phyloP scores from a whole-genome alignment of 1,140 invertebrate genomes.

The Rhizoglyphus robini region DNA sequence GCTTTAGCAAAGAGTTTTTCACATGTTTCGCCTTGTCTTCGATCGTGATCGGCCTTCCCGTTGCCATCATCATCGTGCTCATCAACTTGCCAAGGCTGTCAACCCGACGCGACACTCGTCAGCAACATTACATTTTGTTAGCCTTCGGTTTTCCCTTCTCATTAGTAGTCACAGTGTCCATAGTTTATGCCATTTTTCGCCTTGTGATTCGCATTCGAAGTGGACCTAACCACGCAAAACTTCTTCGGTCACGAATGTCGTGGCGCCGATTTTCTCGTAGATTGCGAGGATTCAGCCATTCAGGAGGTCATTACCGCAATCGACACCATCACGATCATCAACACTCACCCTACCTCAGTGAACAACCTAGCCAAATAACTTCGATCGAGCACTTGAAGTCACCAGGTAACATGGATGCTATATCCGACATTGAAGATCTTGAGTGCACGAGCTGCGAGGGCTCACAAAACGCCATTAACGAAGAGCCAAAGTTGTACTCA shows the following conservation, averaged over 20 bases:
- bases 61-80: constrained; percentile 14
- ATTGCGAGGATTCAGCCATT: background rate
- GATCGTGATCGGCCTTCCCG: constrained; percentile 15
- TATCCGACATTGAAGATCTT: constrained; percentile 7
- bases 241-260: constrained; percentile 9
- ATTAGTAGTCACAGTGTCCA: constrained; percentile 4
- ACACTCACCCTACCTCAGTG: background rate
- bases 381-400: background rate
- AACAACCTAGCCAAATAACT: background rate
- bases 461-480: background rate
- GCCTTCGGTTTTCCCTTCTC: constrained; percentile 20
- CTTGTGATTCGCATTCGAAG: background rate
- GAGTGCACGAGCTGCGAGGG: background rate
- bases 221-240: constrained; percentile 2
- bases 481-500: constrained; percentile 9
- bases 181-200: constrained; percentile 1
- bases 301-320: background rate
- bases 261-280: constrained; percentile 4
- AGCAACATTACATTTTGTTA: constrained; percentile 18
- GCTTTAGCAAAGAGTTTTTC: constrained; percentile 2
- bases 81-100: constrained; percentile 17
- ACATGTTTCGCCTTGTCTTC: constrained; percentile 13
- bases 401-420: background rate
- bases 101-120: constrained; percentile 12
- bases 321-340: background rate